These are phyloP conservation scores for Turritopsis dohrnii DNA, from an alignment of 30 jellyfish, hydroid and myxozoan species.

Conservation along the genomic window DNA sequence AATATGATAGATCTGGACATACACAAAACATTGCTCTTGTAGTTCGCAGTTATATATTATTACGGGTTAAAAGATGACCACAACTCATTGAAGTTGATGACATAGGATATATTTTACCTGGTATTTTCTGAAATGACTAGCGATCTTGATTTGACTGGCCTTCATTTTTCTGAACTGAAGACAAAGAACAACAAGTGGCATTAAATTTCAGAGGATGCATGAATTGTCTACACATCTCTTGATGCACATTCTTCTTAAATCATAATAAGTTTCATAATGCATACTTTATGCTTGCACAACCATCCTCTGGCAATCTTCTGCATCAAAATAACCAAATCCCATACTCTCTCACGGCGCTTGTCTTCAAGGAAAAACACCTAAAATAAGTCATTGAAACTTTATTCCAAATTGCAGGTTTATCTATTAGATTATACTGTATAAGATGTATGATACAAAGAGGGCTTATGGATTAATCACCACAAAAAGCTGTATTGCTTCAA, in stretches of 20 bases:
- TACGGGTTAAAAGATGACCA: too few species aligned
- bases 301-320: conserved; percentile 86
- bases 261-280: background rate
- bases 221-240: background rate
- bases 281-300: conserved; percentile 80
- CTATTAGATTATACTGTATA: too few species aligned
- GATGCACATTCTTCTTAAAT: background rate
- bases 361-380: conserved; percentile 84
- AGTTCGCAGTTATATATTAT: too few species aligned
- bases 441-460: too few species aligned
- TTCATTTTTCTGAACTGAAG: conserved; percentile 74
- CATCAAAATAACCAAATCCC: conserved; percentile 63
- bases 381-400: too few species aligned
- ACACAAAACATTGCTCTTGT: too few species aligned
- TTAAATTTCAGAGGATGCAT: background rate
- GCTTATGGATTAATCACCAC: too few species aligned
- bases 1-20: too few species aligned
- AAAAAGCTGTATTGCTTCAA: too few species aligned
- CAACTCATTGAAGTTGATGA: too few species aligned
- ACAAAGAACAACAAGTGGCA: background rate
- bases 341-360: conserved; percentile 53
- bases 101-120: too few species aligned
- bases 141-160: conserved; percentile 76
- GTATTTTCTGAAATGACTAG: conserved; percentile 62
- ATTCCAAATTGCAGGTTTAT: too few species aligned